A percentile compares a stretch with the other conserved stretches of the same genome.
phyloP scores from a whole-genome alignment of 2,888 invertebrate genomes.

The Margaritifera margaritifera region DNA sequence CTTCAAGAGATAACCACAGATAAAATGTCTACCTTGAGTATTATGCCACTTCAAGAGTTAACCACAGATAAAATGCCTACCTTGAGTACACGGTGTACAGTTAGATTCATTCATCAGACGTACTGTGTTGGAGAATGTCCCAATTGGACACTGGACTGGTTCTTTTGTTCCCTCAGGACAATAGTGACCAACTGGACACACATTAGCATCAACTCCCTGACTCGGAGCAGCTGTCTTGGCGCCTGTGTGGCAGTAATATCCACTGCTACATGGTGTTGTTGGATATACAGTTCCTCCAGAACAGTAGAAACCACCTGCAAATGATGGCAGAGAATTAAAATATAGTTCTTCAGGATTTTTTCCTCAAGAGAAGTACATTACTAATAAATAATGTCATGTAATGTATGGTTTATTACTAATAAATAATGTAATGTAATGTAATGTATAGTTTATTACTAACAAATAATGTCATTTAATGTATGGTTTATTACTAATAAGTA shows the following conservation, averaged over 20 bases:
- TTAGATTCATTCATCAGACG: slow-evolving; percentile 61
- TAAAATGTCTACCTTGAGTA: too few species aligned
- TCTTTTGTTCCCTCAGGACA: slow-evolving; percentile 65
- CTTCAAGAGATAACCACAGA: too few species aligned
- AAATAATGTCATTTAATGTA: too few species aligned
- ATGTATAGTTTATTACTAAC: neutral
- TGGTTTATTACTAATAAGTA: too few species aligned
- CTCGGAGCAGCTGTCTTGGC: slow-evolving; percentile 60
- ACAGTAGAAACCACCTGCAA: slow-evolving; percentile 64
- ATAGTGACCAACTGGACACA: slow-evolving; percentile 68
- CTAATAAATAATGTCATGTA: too few species aligned
- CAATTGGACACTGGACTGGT: slow-evolving; percentile 58
- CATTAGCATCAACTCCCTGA: slow-evolving; percentile 59
- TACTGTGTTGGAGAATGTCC: slow-evolving; percentile 65
- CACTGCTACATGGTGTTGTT: slow-evolving; percentile 54
- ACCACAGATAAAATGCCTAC: slow-evolving; percentile 29
- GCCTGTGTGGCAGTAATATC: slow-evolving; percentile 61
- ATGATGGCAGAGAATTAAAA: neutral
- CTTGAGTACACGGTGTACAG: slow-evolving; percentile 60
- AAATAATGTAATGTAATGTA: too few species aligned
- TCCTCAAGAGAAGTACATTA: too few species aligned
- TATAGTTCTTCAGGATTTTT: too few species aligned
- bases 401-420: neutral
- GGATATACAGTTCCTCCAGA: slow-evolving; percentile 63
- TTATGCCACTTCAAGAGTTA: too few species aligned